Conservation (phyloP, 2,797 vertebrate species). For the Gephyroberyx darwinii region DNA sequence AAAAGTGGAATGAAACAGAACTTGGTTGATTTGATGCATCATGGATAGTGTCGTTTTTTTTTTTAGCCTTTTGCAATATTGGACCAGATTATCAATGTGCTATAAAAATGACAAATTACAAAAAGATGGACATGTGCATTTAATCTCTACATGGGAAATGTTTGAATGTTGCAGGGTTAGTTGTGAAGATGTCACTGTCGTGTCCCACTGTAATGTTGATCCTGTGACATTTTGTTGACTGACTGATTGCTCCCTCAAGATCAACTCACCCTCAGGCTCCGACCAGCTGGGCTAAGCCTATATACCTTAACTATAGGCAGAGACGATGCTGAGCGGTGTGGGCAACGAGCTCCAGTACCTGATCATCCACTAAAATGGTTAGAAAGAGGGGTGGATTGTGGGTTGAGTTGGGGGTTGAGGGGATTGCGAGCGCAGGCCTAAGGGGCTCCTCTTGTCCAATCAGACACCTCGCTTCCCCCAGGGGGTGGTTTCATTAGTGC, state of each 20-base stretch:
- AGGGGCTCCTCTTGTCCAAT: conserved; percentile 73
- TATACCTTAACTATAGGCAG: conserved; percentile 73
- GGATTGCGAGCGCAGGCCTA: conserved; percentile 45
- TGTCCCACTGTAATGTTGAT: conserved; percentile 77
- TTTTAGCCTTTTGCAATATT: conserved; percentile 25
- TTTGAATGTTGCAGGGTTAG: conserved; percentile 68
- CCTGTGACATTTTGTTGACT: conserved; percentile 84
- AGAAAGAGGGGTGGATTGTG: conserved; percentile 35
- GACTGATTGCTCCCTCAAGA: conserved; percentile 78
- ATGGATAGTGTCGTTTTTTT: conserved; percentile 25
- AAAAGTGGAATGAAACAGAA: conserved; percentile 52
- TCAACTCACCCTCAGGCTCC: conserved; percentile 72
- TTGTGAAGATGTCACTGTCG: conserved; percentile 73
- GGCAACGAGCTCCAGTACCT: conserved; percentile 53
- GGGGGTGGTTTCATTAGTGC: conserved; percentile 67
- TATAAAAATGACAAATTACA: conserved; percentile 28
- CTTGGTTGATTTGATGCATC: conserved; percentile 54
- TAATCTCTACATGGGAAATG: conserved; percentile 41
- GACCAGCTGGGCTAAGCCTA: conserved; percentile 73
- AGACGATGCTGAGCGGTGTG: conserved; percentile 59
- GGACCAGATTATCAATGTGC: conserved; percentile 6
- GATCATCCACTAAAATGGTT: conserved; percentile 61
- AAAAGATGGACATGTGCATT: neutral
- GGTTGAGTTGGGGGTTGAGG: conserved; percentile 49
- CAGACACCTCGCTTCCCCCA: conserved; percentile 65